These are phyloP conservation scores for Chlorocebus sabaeus DNA, from an alignment of 2,113 vertebrate genomes.

Conservation along the genomic window DNA sequence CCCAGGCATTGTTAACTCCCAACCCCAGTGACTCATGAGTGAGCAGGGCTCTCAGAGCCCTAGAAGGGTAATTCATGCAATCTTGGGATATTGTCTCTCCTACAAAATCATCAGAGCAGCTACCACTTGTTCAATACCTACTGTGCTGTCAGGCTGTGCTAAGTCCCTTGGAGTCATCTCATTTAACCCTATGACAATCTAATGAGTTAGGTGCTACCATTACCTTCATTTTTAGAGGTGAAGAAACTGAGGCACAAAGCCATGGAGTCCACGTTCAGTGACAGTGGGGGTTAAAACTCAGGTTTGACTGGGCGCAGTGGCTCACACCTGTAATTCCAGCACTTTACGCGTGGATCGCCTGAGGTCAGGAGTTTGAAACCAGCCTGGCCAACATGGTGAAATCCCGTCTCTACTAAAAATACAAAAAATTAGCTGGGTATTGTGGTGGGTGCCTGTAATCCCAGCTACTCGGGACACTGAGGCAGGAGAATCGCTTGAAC, in stretches of 20 bases:
- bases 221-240: not conserved
- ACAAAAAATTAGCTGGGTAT: too few relatives aligned
- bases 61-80: not conserved
- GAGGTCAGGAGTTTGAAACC: too few relatives aligned
- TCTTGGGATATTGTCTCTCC: not conserved
- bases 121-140: not conserved
- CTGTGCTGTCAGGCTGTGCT: not conserved
- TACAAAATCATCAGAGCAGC: not conserved
- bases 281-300: not conserved
- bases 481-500: too few relatives aligned
- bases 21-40: not conserved
- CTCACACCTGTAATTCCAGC: too few relatives aligned
- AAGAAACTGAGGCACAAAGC: not conserved
- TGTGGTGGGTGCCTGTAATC: too few relatives aligned
- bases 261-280: not conserved
- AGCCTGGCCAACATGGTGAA: too few relatives aligned
- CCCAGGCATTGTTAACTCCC: not conserved
- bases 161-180: not conserved
- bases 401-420: too few relatives aligned
- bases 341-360: too few relatives aligned
- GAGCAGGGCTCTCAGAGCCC: not conserved
- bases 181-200: not conserved
- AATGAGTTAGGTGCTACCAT: not conserved
- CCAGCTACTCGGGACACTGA: too few relatives aligned
- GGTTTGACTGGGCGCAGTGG: not conserved